Base-by-base conservation (phyloP, 2,113 vertebrate genomes). In the Pteronura brasiliensis region DNA sequence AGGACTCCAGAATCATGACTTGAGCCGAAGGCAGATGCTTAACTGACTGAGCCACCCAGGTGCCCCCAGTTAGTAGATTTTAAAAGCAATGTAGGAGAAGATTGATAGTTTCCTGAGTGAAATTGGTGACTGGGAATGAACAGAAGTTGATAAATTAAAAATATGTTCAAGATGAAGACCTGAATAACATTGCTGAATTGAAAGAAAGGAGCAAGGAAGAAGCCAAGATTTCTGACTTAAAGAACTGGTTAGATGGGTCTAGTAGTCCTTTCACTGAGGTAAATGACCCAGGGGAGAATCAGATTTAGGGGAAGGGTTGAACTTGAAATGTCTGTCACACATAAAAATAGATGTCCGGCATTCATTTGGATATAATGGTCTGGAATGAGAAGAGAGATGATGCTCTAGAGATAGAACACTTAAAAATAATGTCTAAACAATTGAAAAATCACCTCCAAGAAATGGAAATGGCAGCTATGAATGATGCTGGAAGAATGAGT, bases 181-280 rank as follows among this genome's bases (percentile, higher is more conserved):
- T 34, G 15, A 87, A n/a, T 11, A 59, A 47, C 17, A 0, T 2
- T 10, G 2, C 12, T n/a, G 36, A 39, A n/a, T 2, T 18, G 21
- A 47, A 36, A 83, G 65, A 57, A 39, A 52, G 27, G 20, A 34
- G 8, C n/a, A 59, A 44, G 83, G 29, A 74, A 59, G 67, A 25
- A 34, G 20, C 4, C 42, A 31, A 20, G 10, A 20, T 76, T 49
- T 59, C 49, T 61, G 34, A 25, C 36, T 57, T 76, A 18, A 27
- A 17, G 65, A 57, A 34, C 47, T 69, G 47, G 2, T 18, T 27
- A 14, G 18, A 18, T n/a, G 17, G 36, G 8, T 17, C 44, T 25
- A 4, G 13, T 0, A 11, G 14, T 23, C 20, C n/a, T 59, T 49
- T 49, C 47, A 15, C 34, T 42, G 52, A 93, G 25, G 15, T 31